Conservation (phyloP, 1,140 invertebrate genomes). For the Drosophila jambulina region DNA sequence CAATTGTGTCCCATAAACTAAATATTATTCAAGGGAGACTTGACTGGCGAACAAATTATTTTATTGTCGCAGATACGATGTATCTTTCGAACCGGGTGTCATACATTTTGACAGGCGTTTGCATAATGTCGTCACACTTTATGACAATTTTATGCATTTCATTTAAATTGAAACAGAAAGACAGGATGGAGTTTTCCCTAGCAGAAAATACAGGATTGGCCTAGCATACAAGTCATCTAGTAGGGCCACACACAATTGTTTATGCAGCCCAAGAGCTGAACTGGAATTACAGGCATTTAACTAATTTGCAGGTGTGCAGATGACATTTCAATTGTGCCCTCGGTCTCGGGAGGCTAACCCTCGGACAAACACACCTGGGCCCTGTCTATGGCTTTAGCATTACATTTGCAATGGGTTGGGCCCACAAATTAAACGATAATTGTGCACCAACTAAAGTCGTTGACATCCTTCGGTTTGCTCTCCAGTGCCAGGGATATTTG, state of each 20-base stretch:
- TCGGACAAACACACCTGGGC: constrained; percentile 9
- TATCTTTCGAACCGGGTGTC: constrained; percentile 25
- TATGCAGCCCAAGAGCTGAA: background rate
- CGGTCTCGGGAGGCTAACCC: constrained; percentile 2
- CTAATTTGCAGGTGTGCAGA: constrained; percentile 46
- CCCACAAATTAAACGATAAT: constrained; percentile 49
- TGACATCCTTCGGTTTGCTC: constrained; percentile 49
- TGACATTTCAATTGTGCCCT: constrained; percentile 47
- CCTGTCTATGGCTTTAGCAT: background rate
- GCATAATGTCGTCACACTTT: constrained; percentile 28
- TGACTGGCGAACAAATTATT: constrained; percentile 11
- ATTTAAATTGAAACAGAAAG: constrained; percentile 34
- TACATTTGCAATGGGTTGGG: background rate
- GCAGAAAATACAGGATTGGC: background rate
- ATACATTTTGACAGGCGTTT: constrained; percentile 36
- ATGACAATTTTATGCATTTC: constrained; percentile 52
- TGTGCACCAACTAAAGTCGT: constrained; percentile 57
- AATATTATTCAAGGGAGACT: constrained; percentile 1
- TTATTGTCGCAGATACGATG: background rate
- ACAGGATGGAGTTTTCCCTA: constrained; percentile 5
- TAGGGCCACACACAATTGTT: constrained; percentile 14
- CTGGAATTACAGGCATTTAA: constrained; percentile 33
- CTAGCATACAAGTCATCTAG: constrained; percentile 26
- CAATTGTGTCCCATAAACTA: background rate
- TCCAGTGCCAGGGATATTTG: constrained; percentile 47